Evolutionary conservation across 1,140 invertebrate genomes (phyloP).

Genomic region (Atopsyche davidsoni): DNA sequence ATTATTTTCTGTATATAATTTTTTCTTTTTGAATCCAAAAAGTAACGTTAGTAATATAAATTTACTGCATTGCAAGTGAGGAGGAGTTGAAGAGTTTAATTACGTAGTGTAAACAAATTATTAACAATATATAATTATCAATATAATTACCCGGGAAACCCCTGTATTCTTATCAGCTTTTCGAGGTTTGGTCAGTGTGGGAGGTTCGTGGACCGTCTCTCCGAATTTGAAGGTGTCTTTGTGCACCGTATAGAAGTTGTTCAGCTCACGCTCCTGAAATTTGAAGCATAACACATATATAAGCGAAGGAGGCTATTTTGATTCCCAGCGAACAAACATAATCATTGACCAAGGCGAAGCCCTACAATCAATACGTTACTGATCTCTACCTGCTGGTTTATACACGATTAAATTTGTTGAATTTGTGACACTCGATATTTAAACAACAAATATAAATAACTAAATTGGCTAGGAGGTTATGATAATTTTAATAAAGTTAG

Average conservation of each 20-base stretch:
- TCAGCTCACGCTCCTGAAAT: constrained; percentile 20
- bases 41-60: constrained; percentile 1
- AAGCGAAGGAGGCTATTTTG: background rate
- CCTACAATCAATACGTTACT: too few relatives aligned
- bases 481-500: too few relatives aligned
- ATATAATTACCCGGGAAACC: constrained; percentile 39
- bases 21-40: too few relatives aligned
- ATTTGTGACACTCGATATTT: too few relatives aligned
- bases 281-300: background rate
- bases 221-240: constrained; percentile 58
- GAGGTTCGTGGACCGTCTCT: constrained; percentile 60
- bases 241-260: constrained; percentile 16
- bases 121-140: background rate
- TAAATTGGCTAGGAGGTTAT: too few relatives aligned
- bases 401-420: too few relatives aligned
- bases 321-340: too few relatives aligned
- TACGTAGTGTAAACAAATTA: background rate
- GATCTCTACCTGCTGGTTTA: too few relatives aligned
- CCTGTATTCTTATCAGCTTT: constrained; percentile 35
- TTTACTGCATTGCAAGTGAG: background rate
- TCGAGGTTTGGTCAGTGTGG: constrained; percentile 45
- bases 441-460: too few relatives aligned
- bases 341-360: too few relatives aligned
- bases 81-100: too few relatives aligned
- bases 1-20: too few relatives aligned